Evolutionary conservation across 2,113 vertebrate genomes (phyloP).

Genomic region (Chauna torquata): DNA sequence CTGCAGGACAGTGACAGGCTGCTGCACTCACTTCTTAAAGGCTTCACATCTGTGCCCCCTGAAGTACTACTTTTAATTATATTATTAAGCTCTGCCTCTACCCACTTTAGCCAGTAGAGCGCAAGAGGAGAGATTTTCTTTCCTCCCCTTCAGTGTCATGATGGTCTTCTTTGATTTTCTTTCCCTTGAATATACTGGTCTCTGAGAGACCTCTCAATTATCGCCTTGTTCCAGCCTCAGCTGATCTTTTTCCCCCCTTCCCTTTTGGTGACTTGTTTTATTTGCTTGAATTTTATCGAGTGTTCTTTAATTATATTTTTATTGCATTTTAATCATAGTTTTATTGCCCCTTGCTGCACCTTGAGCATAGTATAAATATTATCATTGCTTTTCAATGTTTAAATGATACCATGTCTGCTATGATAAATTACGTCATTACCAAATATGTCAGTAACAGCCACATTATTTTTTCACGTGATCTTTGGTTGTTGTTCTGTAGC

Average conservation of each 20-base stretch:
- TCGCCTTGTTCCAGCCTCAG: neutral
- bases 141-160: neutral
- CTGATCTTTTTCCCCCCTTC: neutral
- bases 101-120: neutral
- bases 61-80: conserved; percentile 21
- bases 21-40: neutral
- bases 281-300: conserved; percentile 34
- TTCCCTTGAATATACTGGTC: neutral
- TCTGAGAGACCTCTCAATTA: neutral
- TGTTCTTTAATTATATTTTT: conserved; percentile 35
- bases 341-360: conserved; percentile 39
- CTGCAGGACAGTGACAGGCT: neutral
- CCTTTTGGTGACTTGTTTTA: neutral
- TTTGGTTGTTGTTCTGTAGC: neutral
- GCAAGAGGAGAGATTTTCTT: neutral
- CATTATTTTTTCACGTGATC: neutral
- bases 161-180: neutral
- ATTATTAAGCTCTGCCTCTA: neutral
- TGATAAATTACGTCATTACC: conserved; percentile 54
- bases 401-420: conserved; percentile 28
- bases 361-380: conserved; percentile 48
- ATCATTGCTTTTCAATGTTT: conserved; percentile 33
- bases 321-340: conserved; percentile 55
- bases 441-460: conserved; percentile 13
- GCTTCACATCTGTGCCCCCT: neutral